A percentile compares a stretch with the other conserved stretches of the same genome.
Conservation (phyloP, 2,113 vertebrate genomes). For the Pluvianellus socialis region DNA sequence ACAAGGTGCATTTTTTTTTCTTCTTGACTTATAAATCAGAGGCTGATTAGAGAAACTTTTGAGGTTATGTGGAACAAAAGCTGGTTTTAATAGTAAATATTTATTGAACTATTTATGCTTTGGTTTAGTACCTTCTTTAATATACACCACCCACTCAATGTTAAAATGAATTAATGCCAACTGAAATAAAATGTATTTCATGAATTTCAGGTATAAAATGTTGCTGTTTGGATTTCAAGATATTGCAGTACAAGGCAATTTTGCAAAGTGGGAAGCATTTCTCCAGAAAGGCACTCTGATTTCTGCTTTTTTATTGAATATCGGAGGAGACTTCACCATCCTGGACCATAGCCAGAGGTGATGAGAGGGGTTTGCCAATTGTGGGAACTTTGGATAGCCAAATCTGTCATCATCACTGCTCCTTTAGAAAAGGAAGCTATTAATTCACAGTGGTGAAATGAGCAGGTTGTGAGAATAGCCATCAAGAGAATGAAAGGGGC, state of each 20-base stretch:
- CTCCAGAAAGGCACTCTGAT: not conserved
- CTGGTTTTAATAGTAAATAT: not conserved
- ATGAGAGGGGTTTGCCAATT: not conserved
- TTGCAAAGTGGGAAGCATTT: not conserved
- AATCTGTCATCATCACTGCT: not conserved
- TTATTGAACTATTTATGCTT: not conserved
- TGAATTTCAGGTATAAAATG: not conserved
- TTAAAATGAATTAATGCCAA: not conserved
- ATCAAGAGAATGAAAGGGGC: not conserved
- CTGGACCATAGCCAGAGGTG: not conserved
- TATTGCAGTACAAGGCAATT: not conserved
- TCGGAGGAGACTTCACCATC: not conserved
- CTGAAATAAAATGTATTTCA: not conserved
- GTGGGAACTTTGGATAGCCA: not conserved
- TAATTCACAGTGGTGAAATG: not conserved
- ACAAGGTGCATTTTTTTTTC: not conserved
- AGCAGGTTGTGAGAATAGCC: not conserved
- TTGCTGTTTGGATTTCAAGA: not conserved
- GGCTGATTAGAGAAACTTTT: not conserved
- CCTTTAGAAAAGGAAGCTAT: not conserved
- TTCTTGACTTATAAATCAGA: not conserved
- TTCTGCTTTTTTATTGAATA: not conserved
- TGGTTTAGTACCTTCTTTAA: not conserved
- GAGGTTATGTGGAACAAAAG: not conserved
- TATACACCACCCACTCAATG: not conserved